phyloP scores from a whole-genome alignment of 2,113 vertebrate species.

The Dunckerocampus dactyliophorus region DNA sequence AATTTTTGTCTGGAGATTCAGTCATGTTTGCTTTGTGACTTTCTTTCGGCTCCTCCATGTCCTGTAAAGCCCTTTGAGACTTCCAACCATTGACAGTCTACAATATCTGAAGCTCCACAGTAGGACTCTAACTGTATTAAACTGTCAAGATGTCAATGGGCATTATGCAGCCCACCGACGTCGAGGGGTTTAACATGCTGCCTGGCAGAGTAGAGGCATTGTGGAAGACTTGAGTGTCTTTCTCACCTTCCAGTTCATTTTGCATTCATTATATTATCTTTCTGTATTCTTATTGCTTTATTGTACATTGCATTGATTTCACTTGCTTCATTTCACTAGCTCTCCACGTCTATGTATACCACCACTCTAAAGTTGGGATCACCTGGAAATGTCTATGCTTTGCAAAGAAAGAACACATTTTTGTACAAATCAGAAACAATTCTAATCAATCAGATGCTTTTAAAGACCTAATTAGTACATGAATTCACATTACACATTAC shows the following conservation, averaged over 20 bases:
- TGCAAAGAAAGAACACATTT: too few relatives aligned
- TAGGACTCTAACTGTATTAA: constrained; percentile 8
- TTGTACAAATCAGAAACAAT: too few relatives aligned
- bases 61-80: constrained; percentile 3
- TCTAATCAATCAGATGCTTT: too few relatives aligned
- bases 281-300: too few relatives aligned
- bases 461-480: too few relatives aligned
- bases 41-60: background rate
- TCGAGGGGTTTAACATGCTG: constrained; percentile 2
- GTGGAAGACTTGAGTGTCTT: background rate
- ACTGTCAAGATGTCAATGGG: constrained; percentile 5
- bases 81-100: constrained; percentile 1
- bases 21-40: background rate
- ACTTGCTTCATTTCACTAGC: too few relatives aligned
- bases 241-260: background rate
- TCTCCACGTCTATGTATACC: too few relatives aligned
- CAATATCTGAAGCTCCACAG: constrained; percentile 1
- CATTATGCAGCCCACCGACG: constrained; percentile 1
- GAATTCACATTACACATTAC: too few relatives aligned
- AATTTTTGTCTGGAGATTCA: background rate
- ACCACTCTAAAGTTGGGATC: too few relatives aligned
- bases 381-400: too few relatives aligned
- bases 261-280: too few relatives aligned
- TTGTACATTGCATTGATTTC: too few relatives aligned
- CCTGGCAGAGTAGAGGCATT: background rate